phyloP scores from a whole-genome alignment of 1,140 invertebrate species.

The Trachelipus rathkii region DNA sequence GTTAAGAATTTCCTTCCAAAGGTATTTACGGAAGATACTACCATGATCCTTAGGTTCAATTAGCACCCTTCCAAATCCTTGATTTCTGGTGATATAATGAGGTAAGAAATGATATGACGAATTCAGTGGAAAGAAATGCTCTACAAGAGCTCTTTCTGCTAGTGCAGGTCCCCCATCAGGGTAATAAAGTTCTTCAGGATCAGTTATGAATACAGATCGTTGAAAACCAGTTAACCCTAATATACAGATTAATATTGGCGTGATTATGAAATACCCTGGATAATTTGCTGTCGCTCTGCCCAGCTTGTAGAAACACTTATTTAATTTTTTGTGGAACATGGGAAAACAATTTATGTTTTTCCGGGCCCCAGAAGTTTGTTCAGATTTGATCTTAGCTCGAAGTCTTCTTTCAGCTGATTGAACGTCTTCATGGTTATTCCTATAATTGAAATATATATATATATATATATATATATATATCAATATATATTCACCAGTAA shows the following conservation, averaged over 20 bases:
- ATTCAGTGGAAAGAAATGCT: slow-evolving; percentile 79
- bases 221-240: slow-evolving; percentile 78
- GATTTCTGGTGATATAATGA: slow-evolving; percentile 76
- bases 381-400: too few species aligned
- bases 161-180: slow-evolving; percentile 71
- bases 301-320: slow-evolving; percentile 73
- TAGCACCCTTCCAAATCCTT: slow-evolving; percentile 69
- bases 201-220: slow-evolving; percentile 78
- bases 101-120: slow-evolving; percentile 78
- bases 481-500: too few species aligned
- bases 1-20: slow-evolving; percentile 72
- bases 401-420: too few species aligned
- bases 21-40: slow-evolving; percentile 68
- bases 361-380: too few species aligned
- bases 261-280: slow-evolving; percentile 82
- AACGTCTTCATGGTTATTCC: too few species aligned
- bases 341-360: slow-evolving; percentile 16
- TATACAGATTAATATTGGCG: slow-evolving; percentile 72
- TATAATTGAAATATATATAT: too few species aligned
- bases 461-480: too few species aligned
- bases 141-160: slow-evolving; percentile 72
- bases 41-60: slow-evolving; percentile 74
- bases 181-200: slow-evolving; percentile 87
- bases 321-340: slow-evolving; percentile 54
- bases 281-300: slow-evolving; percentile 70